phyloP scores from a whole-genome alignment of 2,113 vertebrate species.

The Cyphomyrus discorhynchus region DNA sequence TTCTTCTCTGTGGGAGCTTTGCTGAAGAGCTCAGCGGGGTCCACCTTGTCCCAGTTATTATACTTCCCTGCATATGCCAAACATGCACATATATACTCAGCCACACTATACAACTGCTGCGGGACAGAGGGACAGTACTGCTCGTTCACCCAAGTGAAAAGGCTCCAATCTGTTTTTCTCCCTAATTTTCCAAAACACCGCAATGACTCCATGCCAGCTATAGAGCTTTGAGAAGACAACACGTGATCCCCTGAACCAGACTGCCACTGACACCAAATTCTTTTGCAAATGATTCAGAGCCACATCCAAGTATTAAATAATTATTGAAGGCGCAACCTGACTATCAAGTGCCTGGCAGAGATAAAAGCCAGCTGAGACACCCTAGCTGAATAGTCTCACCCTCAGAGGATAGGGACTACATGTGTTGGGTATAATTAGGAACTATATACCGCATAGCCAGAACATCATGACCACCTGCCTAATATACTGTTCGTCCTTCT shows the following conservation, averaged over 20 bases:
- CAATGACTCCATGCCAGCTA: not conserved
- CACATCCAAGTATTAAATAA: not conserved
- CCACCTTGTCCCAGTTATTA: conserved; percentile 97
- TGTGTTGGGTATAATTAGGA: not conserved
- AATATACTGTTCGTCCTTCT: not conserved
- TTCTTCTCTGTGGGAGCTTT: conserved; percentile 97
- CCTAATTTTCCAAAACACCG: not conserved
- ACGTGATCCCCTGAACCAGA: not conserved
- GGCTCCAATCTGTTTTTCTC: not conserved
- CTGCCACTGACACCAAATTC: not conserved
- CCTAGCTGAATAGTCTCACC: not conserved
- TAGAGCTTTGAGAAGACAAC: not conserved
- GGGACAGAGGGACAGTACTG: not conserved
- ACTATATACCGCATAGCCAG: not conserved
- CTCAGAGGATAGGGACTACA: not conserved
- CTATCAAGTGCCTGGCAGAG: not conserved
- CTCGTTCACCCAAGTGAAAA: not conserved
- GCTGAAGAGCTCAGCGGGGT: conserved; percentile 93
- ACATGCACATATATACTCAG: not conserved
- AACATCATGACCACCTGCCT: not conserved
- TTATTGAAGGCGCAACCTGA: not conserved
- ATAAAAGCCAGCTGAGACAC: not conserved
- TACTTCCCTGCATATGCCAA: conserved; percentile 72
- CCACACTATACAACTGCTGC: not conserved
- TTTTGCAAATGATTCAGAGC: not conserved